Percentiles rank a stretch among this genome's conserved stretches.
Evolutionary conservation across 2,888 invertebrate genomes (phyloP).

Genomic region (Dolichopus griseipennis): DNA sequence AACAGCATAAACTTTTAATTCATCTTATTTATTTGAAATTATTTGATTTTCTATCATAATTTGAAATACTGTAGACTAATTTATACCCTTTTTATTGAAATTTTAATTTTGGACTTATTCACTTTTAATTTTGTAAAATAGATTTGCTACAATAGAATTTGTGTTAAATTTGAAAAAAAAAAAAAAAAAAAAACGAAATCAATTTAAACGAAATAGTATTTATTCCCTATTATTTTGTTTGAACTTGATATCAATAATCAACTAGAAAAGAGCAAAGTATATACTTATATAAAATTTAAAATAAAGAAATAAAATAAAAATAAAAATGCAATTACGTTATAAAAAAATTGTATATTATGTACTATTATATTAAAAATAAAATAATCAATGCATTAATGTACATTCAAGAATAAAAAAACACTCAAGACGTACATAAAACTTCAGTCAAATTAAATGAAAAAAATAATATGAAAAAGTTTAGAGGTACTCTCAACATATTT

Average conservation of each 20-base stretch:
- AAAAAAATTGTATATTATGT: conserved; percentile 2
- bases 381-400: not conserved
- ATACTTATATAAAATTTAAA: not conserved
- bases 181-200: too few species aligned
- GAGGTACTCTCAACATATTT: not conserved
- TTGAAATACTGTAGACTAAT: not conserved
- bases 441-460: not conserved
- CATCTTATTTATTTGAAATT: too few species aligned
- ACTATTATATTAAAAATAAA: not conserved
- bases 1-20: conserved; percentile 32
- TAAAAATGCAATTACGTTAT: conserved; percentile 3
- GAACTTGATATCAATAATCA: not conserved
- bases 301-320: not conserved
- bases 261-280: not conserved
- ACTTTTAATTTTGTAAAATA: too few species aligned
- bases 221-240: not conserved
- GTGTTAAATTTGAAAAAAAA: too few species aligned
- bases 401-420: not conserved
- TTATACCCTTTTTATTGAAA: not conserved
- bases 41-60: not conserved
- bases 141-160: too few species aligned
- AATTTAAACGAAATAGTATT: not conserved
- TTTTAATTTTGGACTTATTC: not conserved
- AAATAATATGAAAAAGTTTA: not conserved
- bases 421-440: not conserved